Evolutionary conservation across 2,797 vertebrate genomes (phyloP), one percentile per base, ranked within the genome.

Genomic region (Lepus townsendii): DNA sequence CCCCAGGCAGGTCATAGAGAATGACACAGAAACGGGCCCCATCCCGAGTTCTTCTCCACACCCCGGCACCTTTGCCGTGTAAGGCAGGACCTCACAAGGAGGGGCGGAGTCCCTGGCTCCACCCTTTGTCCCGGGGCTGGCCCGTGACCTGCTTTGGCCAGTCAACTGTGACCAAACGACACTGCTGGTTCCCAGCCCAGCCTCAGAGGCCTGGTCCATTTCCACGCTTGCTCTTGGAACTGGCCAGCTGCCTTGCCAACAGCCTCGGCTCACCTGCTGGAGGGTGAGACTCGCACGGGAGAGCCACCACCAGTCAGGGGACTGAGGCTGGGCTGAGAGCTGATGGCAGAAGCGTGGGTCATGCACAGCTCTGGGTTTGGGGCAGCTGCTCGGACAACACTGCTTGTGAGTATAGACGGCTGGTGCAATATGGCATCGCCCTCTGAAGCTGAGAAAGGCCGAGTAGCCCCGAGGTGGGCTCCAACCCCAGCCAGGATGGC

Each of bases 11-110:
- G 76, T 62, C 11, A 2, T 12, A 60, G 16, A 63, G 83, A 90
- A 30, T 30, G 94, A 80, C 87, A 83, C 90, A 73, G 63, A 93
- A 60, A 42, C 24, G 80, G 84, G 57, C 47, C 79, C 79, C 52
- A 35, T 35, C 54, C 76, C 85, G 60, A n/a, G 14, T 72, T 54
- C 65, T 30, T 69, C 35, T 24, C 30, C 47, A 17, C 14, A 12
- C 35, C 80, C 30, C 11, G 0, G 54, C 30, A 76, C 42, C 65
- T 73, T 20, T 13, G 50, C 22, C 19, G 19, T 20, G 47, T 1
- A 35, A n/a, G 19, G 50, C 10, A 3, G 1, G 16, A 57, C 47
- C 69, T 77, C 76, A 60, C 65, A 12, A 2, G 78, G 62, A 89
- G 78, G 54, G 69, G 35, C 8, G 22, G 38, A 66, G 11, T 32